Conservation (phyloP, 2,888 invertebrate genomes). For the Hypsopygia costalis region DNA sequence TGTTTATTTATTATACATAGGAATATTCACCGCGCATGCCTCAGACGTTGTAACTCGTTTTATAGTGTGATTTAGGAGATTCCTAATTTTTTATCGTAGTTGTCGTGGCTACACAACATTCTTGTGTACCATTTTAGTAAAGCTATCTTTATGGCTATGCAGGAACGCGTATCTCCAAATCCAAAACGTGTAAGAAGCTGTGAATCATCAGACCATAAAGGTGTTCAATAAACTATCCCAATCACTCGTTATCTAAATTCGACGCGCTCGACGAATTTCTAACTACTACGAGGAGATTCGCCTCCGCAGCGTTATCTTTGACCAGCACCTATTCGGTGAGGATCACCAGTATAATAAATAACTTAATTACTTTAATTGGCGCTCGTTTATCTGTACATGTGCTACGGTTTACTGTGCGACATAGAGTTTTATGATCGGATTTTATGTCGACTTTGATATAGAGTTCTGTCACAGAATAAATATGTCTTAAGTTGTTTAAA, state of each 20-base stretch:
- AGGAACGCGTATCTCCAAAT: background rate
- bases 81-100: background rate
- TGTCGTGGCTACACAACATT: background rate
- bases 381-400: constrained; percentile 41
- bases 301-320: constrained; percentile 11
- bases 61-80: background rate
- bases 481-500: constrained; percentile 18
- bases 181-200: background rate
- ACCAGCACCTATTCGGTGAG: constrained; percentile 26
- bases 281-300: constrained; percentile 12
- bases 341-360: constrained; percentile 36
- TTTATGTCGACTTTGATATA: constrained; percentile 26
- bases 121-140: background rate
- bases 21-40: background rate
- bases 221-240: constrained; percentile 9
- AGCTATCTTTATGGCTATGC: background rate
- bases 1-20: too few species aligned
- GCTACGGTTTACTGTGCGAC: constrained; percentile 38
- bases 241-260: constrained; percentile 21
- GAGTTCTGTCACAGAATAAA: constrained; percentile 12
- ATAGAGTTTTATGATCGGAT: constrained; percentile 34
- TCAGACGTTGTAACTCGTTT: background rate
- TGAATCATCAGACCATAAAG: constrained; percentile 6
- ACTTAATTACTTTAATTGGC: constrained; percentile 56
- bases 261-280: constrained; percentile 15